Base-by-base conservation (phyloP, 1,140 invertebrate species). In the Oedothorax gibbosus region DNA sequence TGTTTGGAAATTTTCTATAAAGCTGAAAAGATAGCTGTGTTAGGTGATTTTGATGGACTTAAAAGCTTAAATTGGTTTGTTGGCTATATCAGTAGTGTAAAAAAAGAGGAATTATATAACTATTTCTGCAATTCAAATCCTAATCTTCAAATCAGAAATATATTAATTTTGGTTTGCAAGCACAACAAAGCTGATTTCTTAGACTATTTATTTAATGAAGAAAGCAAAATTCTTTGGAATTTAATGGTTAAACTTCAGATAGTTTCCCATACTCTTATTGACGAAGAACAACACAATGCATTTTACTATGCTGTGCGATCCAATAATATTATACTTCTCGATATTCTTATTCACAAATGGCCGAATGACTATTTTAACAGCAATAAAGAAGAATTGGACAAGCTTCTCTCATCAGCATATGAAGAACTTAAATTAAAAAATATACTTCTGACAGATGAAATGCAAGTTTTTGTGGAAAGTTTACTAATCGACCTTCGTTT, bases 261-360 rank as follows among this genome's bases (percentile, higher is more conserved):
- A 0, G 14, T 11, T 21, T 1, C 10, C 11, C 20, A 73, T 69
- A 54, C 0, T 64, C 49, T 64, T 20, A 9, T 2, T n/a, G 82
- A 85, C 12, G 15, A 65, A 21, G 57, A 85, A 2, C 49, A 35
- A 11, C 82, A 85, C 53, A 76, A 68, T 76, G 66, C 66, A 49
- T 72, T 81, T 72, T 81, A 81, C 57, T 85, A 85, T 60, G 71
- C 82, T 3, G 76, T 76, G 9, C 35, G 60, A 0, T 76, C 57
- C 18, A 9, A 49, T 35, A 73, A 83, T 8, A 21, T 10, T 35
- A 21, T 57, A 10, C 20, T 83, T 9, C 54, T 83, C 18, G 69
- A 73, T 0, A 51, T 54, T 10, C 8, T 83, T 9, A 21, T 73
- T 11, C 7, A 72, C 0, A 56, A 57, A 11, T 83, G 81, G 81